Conservation (phyloP, 1,140 invertebrate species). For the Hyposmocoma kahamanoa region DNA sequence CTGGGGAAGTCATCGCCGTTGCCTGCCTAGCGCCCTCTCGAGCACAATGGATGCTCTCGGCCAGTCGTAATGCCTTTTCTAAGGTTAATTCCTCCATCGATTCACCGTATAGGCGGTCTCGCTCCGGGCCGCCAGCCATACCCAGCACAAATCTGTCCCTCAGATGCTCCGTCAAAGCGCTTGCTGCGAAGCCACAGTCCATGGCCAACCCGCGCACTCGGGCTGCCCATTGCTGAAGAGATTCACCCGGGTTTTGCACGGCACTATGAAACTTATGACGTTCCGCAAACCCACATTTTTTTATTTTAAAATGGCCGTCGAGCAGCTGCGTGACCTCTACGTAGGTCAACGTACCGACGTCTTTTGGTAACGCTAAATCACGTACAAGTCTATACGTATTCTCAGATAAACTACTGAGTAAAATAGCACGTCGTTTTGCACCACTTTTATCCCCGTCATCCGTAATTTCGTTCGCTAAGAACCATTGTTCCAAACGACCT, state of each 20-base stretch:
- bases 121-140: not conserved
- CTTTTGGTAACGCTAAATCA: conserved; percentile 1
- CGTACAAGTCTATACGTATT: conserved; percentile 5
- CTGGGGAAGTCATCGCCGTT: not conserved
- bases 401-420: not conserved
- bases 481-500: no score
- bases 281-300: conserved; percentile 5
- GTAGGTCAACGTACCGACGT: not conserved
- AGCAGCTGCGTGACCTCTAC: not conserved
- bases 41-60: no score
- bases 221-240: conserved; percentile 1
- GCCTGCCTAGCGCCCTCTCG: not conserved
- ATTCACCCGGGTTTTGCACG: not conserved
- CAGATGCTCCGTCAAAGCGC: not conserved
- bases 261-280: not conserved
- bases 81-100: not conserved
- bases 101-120: not conserved
- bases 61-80: no score
- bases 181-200: conserved; percentile 1
- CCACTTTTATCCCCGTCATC: no score
- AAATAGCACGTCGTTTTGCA: not conserved
- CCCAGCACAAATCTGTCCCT: conserved; percentile 4
- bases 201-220: not conserved
- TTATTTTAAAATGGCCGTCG: conserved; percentile 1
- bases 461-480: no score